Evolutionary conservation across 2,113 vertebrate genomes (phyloP).

Genomic region (Carollia perspicillata): DNA sequence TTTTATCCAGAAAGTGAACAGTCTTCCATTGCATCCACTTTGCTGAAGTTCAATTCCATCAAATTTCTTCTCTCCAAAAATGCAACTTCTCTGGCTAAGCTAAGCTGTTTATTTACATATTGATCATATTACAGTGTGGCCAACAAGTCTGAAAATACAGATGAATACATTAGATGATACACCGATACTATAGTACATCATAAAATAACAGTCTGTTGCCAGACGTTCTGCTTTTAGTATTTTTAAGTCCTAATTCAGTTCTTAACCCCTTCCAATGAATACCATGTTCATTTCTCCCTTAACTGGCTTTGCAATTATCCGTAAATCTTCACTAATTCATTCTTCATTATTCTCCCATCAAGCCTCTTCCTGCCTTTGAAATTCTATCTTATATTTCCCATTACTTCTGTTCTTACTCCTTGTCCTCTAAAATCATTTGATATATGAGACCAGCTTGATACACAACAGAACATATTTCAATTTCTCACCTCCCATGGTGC

Average conservation of each 20-base stretch:
- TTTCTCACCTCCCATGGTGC: neutral
- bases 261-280: neutral
- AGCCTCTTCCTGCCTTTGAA: constrained; percentile 49
- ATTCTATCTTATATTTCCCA: constrained; percentile 26
- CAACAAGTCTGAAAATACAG: neutral
- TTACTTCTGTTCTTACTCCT: neutral
- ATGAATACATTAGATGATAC: neutral
- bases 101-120: neutral
- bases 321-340: neutral
- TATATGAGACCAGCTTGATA: constrained; percentile 13
- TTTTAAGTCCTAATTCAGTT: constrained; percentile 27
- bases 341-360: constrained; percentile 6
- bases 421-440: neutral
- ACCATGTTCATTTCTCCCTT: neutral
- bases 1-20: neutral
- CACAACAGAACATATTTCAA: constrained; percentile 5
- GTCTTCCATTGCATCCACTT: neutral
- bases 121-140: neutral
- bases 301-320: neutral
- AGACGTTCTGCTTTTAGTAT: neutral
- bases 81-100: neutral
- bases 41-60: neutral
- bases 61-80: neutral
- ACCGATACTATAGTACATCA: neutral
- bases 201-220: neutral